Base-by-base conservation (phyloP, 1,140 invertebrate species). In the Drosophila miranda region DNA sequence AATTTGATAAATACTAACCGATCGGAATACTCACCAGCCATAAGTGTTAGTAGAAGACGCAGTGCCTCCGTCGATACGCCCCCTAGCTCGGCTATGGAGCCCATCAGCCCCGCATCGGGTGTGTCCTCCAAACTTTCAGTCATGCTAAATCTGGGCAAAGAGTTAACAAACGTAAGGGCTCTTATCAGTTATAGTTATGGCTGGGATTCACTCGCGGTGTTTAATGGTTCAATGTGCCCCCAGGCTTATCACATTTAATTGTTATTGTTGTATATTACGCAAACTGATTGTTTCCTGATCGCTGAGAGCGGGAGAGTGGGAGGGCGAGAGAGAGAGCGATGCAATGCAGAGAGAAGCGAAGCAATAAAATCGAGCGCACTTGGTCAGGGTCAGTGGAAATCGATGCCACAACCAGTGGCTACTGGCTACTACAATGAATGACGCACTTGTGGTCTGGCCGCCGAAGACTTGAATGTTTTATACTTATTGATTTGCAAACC, bases 41-140 rank as follows among this genome's bases (percentile, higher is more conserved):
- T 61, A 51, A 96, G 92, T 0, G 95, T 95, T 30, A 95, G 74
- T 6, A 96, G 84, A n/a, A 96, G 91, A 28, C 93, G 92, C 16
- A 96, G 74, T 1, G 95, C 95, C 16, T 95, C 92, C 41, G 93
- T 92, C 5, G 92, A 88, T 6, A 93, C 91, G n/a, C 93, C 93
- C 13, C 93, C 34, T 48, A 64, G 48, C 11, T 68, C 43, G 41
- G 92, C 88, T 43, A 93, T 38, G 13, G 8, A 45, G 11, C 60
- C 14, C 49, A 49, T 46, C 30, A 41, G 38, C 9, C 67, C 78
- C 45, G 41, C 9, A n/a, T 57, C 30, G 21, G 57, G 34, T 46
- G 70, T 14, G 23, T 42, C 21, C 7, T 13, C 38, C 30, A 34
- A 16, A 7, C 45, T 30, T 8, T 75, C 54, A 49, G 72, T 42